A percentile compares a stretch with the other conserved stretches of the same genome.
Evolutionary conservation across 2,888 invertebrate species (phyloP).

Genomic region (Papilio protenor): DNA sequence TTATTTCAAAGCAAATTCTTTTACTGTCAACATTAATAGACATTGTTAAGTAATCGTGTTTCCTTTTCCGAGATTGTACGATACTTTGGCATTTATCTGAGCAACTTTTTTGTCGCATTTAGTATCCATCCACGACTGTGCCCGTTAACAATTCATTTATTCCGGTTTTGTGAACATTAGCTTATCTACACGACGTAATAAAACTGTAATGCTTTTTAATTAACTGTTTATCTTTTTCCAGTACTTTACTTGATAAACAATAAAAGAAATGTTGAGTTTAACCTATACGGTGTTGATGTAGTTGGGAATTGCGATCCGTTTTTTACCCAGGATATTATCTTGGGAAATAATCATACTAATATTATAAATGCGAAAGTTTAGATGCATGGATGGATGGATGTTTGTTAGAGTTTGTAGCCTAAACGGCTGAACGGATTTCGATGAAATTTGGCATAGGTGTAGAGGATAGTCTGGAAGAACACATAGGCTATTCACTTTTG

Average conservation of each 20-base stretch:
- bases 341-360: no score
- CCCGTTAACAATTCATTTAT: slow-evolving; percentile 27
- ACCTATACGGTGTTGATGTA: background rate
- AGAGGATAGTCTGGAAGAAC: no score
- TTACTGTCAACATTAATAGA: background rate
- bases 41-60: slow-evolving; percentile 15
- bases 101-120: slow-evolving; percentile 14
- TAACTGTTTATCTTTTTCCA: slow-evolving; percentile 10
- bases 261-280: background rate
- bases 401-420: no score
- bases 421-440: no score
- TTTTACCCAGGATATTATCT: no score
- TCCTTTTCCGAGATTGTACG: slow-evolving; percentile 4
- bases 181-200: slow-evolving; percentile 25
- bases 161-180: slow-evolving; percentile 17
- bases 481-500: no score
- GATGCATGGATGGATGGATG: no score
- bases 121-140: background rate
- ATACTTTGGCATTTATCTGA: background rate
- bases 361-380: no score
- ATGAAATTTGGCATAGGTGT: no score
- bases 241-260: slow-evolving; percentile 1
- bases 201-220: slow-evolving; percentile 32
- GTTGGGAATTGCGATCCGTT: no score
- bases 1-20: background rate